Conservation (phyloP, 2,113 vertebrate genomes). For the Oplegnathus fasciatus region DNA sequence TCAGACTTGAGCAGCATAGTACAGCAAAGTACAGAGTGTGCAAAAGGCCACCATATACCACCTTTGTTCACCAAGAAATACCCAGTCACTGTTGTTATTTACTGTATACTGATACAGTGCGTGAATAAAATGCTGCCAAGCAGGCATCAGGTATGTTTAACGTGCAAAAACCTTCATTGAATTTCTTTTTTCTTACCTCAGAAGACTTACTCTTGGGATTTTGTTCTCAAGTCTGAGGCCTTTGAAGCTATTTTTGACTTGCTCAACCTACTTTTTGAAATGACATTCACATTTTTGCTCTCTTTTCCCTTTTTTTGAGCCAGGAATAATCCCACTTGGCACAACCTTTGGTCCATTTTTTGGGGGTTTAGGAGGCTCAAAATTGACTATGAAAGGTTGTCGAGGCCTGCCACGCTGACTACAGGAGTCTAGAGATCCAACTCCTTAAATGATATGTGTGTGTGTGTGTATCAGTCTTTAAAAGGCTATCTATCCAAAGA, state of each 20-base stretch:
- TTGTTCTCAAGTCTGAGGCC: slow-evolving; percentile 73
- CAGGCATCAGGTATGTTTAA: slow-evolving; percentile 51
- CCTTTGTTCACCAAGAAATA: background rate
- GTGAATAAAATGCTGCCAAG: slow-evolving; percentile 20
- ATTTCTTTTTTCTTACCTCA: slow-evolving; percentile 63
- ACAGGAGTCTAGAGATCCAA: background rate
- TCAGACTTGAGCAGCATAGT: background rate
- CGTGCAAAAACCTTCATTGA: slow-evolving; percentile 26
- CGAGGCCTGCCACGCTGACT: slow-evolving; percentile 17
- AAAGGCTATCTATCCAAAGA: background rate
- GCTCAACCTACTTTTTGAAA: slow-evolving; percentile 81
- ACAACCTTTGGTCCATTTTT: slow-evolving; percentile 74
- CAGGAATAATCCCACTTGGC: slow-evolving; percentile 72
- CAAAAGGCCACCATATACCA: background rate
- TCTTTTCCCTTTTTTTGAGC: slow-evolving; percentile 59
- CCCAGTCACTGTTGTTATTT: slow-evolving; percentile 21
- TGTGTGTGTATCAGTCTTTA: background rate
- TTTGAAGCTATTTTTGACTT: slow-evolving; percentile 83
- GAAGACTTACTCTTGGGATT: slow-evolving; percentile 74
- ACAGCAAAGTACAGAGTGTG: background rate
- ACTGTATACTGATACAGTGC: slow-evolving; percentile 19
- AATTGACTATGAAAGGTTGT: slow-evolving; percentile 19
- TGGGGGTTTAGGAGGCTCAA: slow-evolving; percentile 19
- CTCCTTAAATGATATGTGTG: background rate
- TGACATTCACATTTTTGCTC: slow-evolving; percentile 75